Conservation (phyloP, 1,140 invertebrate genomes). For the Reticulitermes speratus region DNA sequence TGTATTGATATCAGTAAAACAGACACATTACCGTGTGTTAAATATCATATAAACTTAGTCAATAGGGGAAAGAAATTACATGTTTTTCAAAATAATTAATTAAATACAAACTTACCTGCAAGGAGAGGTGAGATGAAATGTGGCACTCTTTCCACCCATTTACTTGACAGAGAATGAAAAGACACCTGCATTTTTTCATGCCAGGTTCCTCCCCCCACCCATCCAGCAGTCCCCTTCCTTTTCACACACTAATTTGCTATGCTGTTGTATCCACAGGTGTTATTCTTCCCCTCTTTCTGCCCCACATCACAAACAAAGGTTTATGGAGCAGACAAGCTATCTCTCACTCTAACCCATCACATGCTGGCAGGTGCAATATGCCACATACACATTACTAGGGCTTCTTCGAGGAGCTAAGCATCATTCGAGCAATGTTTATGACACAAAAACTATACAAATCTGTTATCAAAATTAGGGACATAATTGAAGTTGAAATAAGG, state of each 20-base stretch:
- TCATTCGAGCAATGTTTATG: no score
- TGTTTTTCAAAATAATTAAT: background rate
- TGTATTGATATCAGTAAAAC: no score
- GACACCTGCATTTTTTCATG: slow-evolving; percentile 13
- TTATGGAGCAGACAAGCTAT: slow-evolving; percentile 7
- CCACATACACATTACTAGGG: background rate
- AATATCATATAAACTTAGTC: no score
- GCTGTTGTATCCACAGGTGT: slow-evolving; percentile 4
- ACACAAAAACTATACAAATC: no score
- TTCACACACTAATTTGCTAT: slow-evolving; percentile 5
- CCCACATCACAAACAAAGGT: background rate
- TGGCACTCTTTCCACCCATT: background rate
- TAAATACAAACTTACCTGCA: slow-evolving; percentile 5
- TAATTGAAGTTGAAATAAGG: no score
- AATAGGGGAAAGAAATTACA: no score
- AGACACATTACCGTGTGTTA: no score
- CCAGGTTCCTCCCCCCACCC: background rate
- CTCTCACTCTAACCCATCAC: background rate
- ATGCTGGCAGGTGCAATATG: slow-evolving; percentile 11
- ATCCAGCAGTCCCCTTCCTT: background rate
- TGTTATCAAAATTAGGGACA: no score
- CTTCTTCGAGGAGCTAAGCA: no score
- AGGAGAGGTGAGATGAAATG: background rate
- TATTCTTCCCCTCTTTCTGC: background rate
- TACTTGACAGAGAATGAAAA: slow-evolving; percentile 2